These are phyloP conservation scores for Actinopyga echinites DNA, from an alignment of 53 echinoderm and acorn worm species.

Conservation along the genomic window DNA sequence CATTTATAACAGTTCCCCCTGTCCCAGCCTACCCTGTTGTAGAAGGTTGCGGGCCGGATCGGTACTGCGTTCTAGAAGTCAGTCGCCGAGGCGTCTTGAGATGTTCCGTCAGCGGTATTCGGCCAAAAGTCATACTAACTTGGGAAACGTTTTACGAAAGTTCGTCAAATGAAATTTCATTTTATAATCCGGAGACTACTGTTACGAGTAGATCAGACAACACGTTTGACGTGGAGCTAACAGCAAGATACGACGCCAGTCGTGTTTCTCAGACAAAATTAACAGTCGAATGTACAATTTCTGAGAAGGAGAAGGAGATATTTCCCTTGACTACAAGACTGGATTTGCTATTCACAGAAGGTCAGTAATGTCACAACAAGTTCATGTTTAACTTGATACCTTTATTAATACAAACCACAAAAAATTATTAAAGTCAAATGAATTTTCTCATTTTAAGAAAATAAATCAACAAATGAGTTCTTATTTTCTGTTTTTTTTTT, in stretches of 20 bases:
- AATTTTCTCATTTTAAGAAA: too few relatives aligned
- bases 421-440: too few relatives aligned
- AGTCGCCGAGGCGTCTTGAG: not conserved
- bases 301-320: not conserved
- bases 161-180: not conserved
- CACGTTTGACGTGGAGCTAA: not conserved
- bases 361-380: too few relatives aligned
- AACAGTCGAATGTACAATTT: not conserved
- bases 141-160: not conserved
- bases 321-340: not conserved
- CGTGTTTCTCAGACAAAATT: not conserved
- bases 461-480: too few relatives aligned
- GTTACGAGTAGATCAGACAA: not conserved
- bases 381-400: too few relatives aligned
- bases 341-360: not conserved
- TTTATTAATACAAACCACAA: too few relatives aligned
- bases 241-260: not conserved
- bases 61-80: not conserved
- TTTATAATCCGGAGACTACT: not conserved
- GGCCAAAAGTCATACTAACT: not conserved
- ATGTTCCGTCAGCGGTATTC: not conserved
- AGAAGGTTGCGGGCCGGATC: not conserved
- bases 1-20: slow-evolving; percentile 2
- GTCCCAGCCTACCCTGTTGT: not conserved
- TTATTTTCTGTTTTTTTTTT: too few relatives aligned